Evolutionary conservation across 2,113 vertebrate genomes (phyloP), one percentile per base, ranked within the genome.

Genomic region (Chroicocephalus ridibundus): DNA sequence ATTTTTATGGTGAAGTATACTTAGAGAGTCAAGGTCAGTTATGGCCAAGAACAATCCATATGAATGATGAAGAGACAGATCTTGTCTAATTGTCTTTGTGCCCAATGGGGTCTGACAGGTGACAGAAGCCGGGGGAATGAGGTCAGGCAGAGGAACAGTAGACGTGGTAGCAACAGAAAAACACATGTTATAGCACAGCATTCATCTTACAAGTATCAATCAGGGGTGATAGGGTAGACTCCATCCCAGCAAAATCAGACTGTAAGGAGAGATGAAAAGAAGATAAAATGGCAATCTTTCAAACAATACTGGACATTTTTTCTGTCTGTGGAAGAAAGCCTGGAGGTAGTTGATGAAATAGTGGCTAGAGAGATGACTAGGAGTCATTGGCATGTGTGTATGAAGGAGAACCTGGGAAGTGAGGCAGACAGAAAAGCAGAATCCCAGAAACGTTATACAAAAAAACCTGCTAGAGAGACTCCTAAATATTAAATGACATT

Each of bases 11-110:
- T 81, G 55, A 57, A 83, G 20, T 32, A 52, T 69, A 47, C 61
- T 82, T 90, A 80, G 61, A 82, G 49, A 85, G 49, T 83, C 79
- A 93, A 74, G 79, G 86, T 90, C 88, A 93, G 54, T 80, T 93
- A 80, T 82, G 79, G 76, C 76, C 68, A 81, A 93, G 88, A 94
- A 36, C 31, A 2, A 7, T 77, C 46, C 29, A 13, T 70, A 38
- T 51, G 26, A 88, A 81, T 81, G 64, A 70, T 80, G 24, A 86
- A 93, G 76, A 90, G 80, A 62, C 69, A 61, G 60, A 64, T 66
- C 46, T 64, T 83, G 54, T 86, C 76, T 88, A 66, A n/a, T 42
- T 95, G 66, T 77, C 46, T 82, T 93, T 94, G n/a, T 95, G 46
- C 60, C 60, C 82, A n/a, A 2, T 88, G 91, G 64, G 68, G 77